Conservation (phyloP, 2,888 invertebrate species). For the Dasypogon diadema region DNA sequence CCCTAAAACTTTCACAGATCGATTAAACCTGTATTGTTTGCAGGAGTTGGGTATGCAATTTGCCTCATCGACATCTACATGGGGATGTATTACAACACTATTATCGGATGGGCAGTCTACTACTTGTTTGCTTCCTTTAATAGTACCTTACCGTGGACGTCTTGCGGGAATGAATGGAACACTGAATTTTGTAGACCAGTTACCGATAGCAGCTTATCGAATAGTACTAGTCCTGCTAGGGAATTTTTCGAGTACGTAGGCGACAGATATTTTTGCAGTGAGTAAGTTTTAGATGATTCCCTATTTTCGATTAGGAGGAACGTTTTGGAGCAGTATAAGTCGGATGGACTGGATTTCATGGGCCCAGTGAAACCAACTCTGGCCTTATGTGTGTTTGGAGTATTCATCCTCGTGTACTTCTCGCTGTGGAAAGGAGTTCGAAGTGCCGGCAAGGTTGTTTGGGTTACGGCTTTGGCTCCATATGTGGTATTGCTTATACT, state of each 20-base stretch:
- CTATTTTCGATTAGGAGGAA: slow-evolving; percentile 74
- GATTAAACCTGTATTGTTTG: slow-evolving; percentile 8
- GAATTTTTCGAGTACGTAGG: slow-evolving; percentile 92
- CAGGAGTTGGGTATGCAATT: slow-evolving; percentile 96
- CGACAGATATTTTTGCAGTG: neutral
- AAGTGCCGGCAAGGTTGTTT: slow-evolving; percentile 95
- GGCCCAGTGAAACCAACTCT: slow-evolving; percentile 91
- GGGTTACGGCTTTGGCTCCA: slow-evolving; percentile 94
- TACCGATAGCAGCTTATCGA: slow-evolving; percentile 71
- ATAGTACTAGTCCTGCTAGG: slow-evolving; percentile 82
- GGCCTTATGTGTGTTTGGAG: slow-evolving; percentile 89
- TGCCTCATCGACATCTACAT: slow-evolving; percentile 95
- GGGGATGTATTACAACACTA: slow-evolving; percentile 98
- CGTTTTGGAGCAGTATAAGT: slow-evolving; percentile 86
- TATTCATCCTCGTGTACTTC: slow-evolving; percentile 94
- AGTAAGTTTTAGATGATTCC: no score
- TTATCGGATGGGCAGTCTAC: slow-evolving; percentile 96
- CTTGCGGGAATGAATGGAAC: slow-evolving; percentile 89
- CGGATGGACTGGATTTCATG: slow-evolving; percentile 86
- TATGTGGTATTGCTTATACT: slow-evolving; percentile 91
- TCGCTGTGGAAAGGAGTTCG: slow-evolving; percentile 95
- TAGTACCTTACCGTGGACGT: slow-evolving; percentile 87
- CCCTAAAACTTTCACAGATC: slow-evolving; percentile 49
- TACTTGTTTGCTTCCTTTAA: slow-evolving; percentile 88
- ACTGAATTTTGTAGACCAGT: slow-evolving; percentile 80